Percentiles rank a stretch among this genome's conserved stretches.
Evolutionary conservation across 2,113 vertebrate genomes (phyloP).

Genomic region (Mellivora capensis): DNA sequence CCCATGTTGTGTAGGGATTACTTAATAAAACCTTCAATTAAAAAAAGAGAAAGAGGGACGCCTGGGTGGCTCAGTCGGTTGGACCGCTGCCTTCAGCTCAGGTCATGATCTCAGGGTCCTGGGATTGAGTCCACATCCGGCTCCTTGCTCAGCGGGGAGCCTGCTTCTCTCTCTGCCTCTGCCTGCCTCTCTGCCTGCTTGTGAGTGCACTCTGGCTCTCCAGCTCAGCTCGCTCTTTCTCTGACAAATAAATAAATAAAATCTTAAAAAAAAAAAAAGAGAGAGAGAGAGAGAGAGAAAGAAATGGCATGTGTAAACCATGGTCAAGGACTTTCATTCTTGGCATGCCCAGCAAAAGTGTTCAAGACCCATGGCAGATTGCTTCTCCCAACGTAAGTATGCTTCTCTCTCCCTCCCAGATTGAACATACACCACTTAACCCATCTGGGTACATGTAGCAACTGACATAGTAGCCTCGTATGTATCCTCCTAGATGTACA

Average conservation of each 20-base stretch:
- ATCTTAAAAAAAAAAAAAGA: too few relatives aligned
- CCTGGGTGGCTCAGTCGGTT: too few relatives aligned
- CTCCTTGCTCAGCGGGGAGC: too few relatives aligned
- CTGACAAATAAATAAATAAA: too few relatives aligned
- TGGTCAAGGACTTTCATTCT: neutral
- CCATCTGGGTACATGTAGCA: neutral
- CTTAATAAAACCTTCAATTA: neutral
- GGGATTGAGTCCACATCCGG: too few relatives aligned
- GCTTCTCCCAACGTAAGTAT: neutral
- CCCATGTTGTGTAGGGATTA: neutral
- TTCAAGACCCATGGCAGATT: neutral
- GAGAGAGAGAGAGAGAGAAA: too few relatives aligned
- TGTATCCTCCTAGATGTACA: neutral
- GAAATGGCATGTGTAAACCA: neutral
- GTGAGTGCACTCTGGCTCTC: too few relatives aligned
- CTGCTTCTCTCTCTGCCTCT: too few relatives aligned
- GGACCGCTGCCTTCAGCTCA: too few relatives aligned
- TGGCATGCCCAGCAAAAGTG: neutral
- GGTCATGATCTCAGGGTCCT: too few relatives aligned
- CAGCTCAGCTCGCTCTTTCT: too few relatives aligned
- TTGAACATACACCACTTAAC: neutral
- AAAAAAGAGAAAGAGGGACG: rapidly evolving
- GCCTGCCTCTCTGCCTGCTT: too few relatives aligned
- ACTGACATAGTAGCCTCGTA: neutral
- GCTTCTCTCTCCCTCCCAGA: neutral